phyloP scores from a whole-genome alignment of 2,113 vertebrate genomes.

The Xenus cinereus region DNA sequence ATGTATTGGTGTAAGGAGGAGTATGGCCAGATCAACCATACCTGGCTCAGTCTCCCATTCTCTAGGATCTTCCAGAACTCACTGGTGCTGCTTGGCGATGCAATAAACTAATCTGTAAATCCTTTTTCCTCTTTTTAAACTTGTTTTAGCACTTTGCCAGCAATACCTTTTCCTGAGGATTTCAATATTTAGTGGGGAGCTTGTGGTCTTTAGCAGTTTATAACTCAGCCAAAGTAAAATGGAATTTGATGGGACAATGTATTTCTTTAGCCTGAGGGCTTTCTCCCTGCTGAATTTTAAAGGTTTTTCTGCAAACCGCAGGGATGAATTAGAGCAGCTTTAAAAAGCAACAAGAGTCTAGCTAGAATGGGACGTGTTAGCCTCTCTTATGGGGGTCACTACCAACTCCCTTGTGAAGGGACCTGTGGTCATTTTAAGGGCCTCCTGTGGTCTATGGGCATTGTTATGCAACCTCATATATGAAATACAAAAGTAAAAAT shows the following conservation, averaged over 20 bases:
- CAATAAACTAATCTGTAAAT: background rate
- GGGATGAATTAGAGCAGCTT: background rate
- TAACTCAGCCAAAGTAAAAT: background rate
- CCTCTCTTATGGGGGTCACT: background rate
- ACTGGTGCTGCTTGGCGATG: background rate
- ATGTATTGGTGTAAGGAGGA: background rate
- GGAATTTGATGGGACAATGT: background rate
- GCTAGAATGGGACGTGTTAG: background rate
- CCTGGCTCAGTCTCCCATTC: accelerated
- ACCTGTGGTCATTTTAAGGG: background rate
- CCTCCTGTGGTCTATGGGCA: background rate
- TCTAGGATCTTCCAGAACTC: background rate
- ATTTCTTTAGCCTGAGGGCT: background rate
- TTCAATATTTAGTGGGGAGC: background rate
- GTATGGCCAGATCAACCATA: background rate
- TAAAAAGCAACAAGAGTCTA: background rate
- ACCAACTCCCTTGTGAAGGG: background rate
- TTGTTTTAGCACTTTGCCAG: background rate
- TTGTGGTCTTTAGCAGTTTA: background rate
- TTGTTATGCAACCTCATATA: background rate
- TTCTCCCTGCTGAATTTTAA: background rate
- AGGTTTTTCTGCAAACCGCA: background rate
- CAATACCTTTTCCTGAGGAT: background rate
- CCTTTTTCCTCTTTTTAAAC: background rate
- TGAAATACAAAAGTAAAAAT: background rate